These are phyloP conservation scores for Acanthoscelides obtectus DNA, from an alignment of 2,888 invertebrate species.

Conservation along the genomic window DNA sequence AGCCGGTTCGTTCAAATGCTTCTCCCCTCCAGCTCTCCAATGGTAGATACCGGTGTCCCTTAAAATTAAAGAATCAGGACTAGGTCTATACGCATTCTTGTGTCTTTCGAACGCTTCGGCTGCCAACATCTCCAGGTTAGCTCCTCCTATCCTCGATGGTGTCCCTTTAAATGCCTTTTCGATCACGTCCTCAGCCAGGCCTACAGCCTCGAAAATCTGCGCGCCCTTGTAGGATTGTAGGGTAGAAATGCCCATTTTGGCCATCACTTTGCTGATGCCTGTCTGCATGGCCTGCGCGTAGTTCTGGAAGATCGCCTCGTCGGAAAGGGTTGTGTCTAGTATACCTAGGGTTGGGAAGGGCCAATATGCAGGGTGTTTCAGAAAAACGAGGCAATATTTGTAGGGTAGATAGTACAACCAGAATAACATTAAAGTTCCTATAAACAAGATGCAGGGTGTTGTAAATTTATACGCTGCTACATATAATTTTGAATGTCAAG, in stretches of 20 bases:
- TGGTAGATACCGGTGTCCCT: constrained; percentile 88
- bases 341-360: constrained; percentile 50
- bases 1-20: constrained; percentile 94
- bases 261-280: constrained; percentile 77
- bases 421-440: no score
- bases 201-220: constrained; percentile 98
- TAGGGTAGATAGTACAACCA: no score
- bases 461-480: no score
- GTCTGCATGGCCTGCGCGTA: constrained; percentile 73
- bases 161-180: constrained; percentile 85
- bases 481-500: no score
- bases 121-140: constrained; percentile 82
- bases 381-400: no score
- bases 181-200: constrained; percentile 85
- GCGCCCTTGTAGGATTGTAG: constrained; percentile 98
- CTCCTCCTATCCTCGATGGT: constrained; percentile 76
- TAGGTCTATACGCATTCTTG: constrained; percentile 65
- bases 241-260: constrained; percentile 99
- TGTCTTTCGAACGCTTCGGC: constrained; percentile 81
- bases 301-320: constrained; percentile 77
- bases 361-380: no score
- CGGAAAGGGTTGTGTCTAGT: constrained; percentile 69
- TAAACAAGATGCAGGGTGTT: no score
- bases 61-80: constrained; percentile 67
- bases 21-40: constrained; percentile 96